Conservation (phyloP, 2,113 vertebrate genomes). For the Hippocampus mohnikei region DNA sequence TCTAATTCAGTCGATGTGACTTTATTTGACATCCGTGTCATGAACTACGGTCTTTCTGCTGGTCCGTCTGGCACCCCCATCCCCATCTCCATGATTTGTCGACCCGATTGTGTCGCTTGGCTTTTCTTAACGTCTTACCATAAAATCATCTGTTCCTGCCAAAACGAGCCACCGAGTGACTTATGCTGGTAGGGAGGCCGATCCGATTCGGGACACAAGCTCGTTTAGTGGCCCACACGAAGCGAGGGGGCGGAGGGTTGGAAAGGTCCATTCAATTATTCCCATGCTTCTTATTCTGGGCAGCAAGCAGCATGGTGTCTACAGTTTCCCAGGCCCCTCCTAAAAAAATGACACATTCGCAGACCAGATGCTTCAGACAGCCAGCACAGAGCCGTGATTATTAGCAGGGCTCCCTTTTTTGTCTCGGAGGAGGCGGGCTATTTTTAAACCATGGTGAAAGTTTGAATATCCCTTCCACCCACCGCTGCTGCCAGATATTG, state of each 20-base stretch:
- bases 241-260: slow-evolving; percentile 21
- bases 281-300: slow-evolving; percentile 67
- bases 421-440: slow-evolving; percentile 44
- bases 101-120: slow-evolving; percentile 45
- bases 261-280: slow-evolving; percentile 63
- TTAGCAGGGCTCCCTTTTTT: slow-evolving; percentile 65
- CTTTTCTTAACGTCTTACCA: slow-evolving; percentile 50
- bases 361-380: slow-evolving; percentile 69
- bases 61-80: neutral
- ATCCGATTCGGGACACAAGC: slow-evolving; percentile 43
- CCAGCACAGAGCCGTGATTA: slow-evolving; percentile 69
- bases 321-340: slow-evolving; percentile 74
- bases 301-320: slow-evolving; percentile 64
- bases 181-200: slow-evolving; percentile 42
- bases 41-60: slow-evolving; percentile 3
- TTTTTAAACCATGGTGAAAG: slow-evolving; percentile 67
- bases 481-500: slow-evolving; percentile 45
- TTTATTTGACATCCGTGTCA: slow-evolving; percentile 28
- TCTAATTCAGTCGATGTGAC: neutral
- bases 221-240: slow-evolving; percentile 59
- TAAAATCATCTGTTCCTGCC: slow-evolving; percentile 61
- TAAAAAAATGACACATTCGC: slow-evolving; percentile 70
- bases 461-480: slow-evolving; percentile 60
- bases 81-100: slow-evolving; percentile 33
- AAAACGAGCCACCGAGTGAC: slow-evolving; percentile 52